Evolutionary conservation across 92 coral and sea anemone species (phyloP).

Genomic region (Nematostella vectensis): DNA sequence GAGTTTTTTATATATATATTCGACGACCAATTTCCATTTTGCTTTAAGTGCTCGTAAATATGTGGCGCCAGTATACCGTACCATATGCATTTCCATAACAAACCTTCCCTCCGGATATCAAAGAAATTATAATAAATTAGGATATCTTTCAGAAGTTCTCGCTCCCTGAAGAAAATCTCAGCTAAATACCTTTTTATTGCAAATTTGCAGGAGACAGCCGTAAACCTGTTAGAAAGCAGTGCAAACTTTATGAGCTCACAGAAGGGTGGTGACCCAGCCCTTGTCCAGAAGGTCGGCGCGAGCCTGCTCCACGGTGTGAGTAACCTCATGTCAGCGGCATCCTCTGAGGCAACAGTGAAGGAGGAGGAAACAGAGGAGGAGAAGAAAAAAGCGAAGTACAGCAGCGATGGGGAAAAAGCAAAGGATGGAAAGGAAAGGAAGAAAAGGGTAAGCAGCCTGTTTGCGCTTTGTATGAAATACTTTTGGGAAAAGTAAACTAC

Average conservation of each 20-base stretch:
- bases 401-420: conserved; percentile 13
- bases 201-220: conserved; percentile 58
- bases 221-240: conserved; percentile 53
- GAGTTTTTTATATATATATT: no score
- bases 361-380: conserved; percentile 11
- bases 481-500: no score
- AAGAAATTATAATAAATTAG: no score
- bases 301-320: conserved; percentile 78
- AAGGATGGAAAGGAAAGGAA: conserved; percentile 34
- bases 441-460: background rate
- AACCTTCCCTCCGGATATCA: no score
- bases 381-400: conserved; percentile 5
- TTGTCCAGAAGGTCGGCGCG: conserved; percentile 53
- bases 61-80: no score
- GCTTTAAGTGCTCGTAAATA: no score
- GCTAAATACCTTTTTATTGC: no score
- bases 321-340: conserved; percentile 57
- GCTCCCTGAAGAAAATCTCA: no score
- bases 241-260: conserved; percentile 64
- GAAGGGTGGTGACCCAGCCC: conserved; percentile 43
- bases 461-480: background rate
- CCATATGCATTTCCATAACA: no score
- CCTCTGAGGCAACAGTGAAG: conserved; percentile 50
- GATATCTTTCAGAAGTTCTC: no score
- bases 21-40: no score